A percentile compares a stretch with the other conserved stretches of the same genome.
Evolutionary conservation across 2,888 invertebrate genomes (phyloP).

Genomic region (Hydrotaea diabolus): DNA sequence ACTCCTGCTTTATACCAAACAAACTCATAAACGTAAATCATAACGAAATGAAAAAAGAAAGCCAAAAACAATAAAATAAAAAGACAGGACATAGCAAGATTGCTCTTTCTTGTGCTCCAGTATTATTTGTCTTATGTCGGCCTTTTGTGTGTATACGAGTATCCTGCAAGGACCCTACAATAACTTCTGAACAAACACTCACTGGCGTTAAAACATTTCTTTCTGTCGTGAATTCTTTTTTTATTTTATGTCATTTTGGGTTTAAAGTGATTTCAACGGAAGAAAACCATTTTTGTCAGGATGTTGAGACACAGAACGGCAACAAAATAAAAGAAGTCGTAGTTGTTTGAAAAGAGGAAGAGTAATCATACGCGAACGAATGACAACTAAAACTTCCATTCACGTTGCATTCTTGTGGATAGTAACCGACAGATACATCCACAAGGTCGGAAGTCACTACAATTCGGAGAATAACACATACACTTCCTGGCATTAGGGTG

Average conservation of each 20-base stretch:
- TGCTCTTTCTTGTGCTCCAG: neutral
- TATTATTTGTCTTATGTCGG: neutral
- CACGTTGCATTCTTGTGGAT: neutral
- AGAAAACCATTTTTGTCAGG: neutral
- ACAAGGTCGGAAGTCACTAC: neutral
- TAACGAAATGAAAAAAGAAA: neutral
- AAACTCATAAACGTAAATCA: constrained; percentile 13
- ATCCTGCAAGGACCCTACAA: neutral
- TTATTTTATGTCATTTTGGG: neutral
- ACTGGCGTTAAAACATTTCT: neutral
- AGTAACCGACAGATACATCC: neutral
- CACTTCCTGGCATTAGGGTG: no score
- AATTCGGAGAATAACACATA: neutral
- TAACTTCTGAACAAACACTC: neutral
- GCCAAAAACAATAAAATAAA: neutral
- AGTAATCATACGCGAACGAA: neutral
- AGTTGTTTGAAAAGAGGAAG: neutral
- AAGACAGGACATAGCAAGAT: neutral
- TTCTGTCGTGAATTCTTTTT: neutral
- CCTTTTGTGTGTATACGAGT: neutral
- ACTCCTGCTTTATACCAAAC: neutral
- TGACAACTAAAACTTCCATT: neutral
- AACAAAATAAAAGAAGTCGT: neutral
- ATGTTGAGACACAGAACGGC: neutral
- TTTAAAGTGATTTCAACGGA: neutral